These are phyloP conservation scores for Euplexia lucipara DNA, from an alignment of 2,888 invertebrate genomes.

Conservation along the genomic window DNA sequence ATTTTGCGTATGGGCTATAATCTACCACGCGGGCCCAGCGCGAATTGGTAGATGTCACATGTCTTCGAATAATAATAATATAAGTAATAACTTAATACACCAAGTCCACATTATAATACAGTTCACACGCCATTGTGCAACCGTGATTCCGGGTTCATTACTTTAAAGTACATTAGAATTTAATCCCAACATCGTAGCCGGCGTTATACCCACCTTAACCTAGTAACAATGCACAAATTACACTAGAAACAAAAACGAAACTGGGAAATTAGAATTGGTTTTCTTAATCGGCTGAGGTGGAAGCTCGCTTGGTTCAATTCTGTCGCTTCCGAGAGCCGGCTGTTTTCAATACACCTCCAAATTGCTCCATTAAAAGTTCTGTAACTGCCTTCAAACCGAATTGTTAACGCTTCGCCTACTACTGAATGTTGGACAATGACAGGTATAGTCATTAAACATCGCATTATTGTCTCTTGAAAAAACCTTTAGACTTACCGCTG, in stretches of 20 bases:
- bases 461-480: constrained; percentile 48
- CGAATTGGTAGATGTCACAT: too few relatives aligned
- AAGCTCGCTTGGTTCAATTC: constrained; percentile 62
- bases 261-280: constrained; percentile 68
- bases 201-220: constrained; percentile 14
- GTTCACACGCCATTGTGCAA: constrained; percentile 26
- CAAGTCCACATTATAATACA: constrained; percentile 27
- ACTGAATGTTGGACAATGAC: constrained; percentile 73
- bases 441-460: constrained; percentile 61
- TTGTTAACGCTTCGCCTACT: constrained; percentile 75
- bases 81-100: constrained; percentile 9
- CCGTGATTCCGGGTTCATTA: constrained; percentile 13
- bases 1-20: too few relatives aligned
- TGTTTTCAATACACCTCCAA: constrained; percentile 84
- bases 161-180: constrained; percentile 28
- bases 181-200: constrained; percentile 18
- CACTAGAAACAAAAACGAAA: constrained; percentile 22
- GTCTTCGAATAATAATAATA: neutral
- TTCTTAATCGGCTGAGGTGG: constrained; percentile 73
- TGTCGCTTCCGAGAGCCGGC: constrained; percentile 70
- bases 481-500: constrained; percentile 26
- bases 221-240: constrained; percentile 44
- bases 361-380: constrained; percentile 86
- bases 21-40: too few relatives aligned
- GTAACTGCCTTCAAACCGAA: constrained; percentile 76